phyloP scores from a whole-genome alignment of 2,888 invertebrate genomes.

The Subacronicta megacephala region DNA sequence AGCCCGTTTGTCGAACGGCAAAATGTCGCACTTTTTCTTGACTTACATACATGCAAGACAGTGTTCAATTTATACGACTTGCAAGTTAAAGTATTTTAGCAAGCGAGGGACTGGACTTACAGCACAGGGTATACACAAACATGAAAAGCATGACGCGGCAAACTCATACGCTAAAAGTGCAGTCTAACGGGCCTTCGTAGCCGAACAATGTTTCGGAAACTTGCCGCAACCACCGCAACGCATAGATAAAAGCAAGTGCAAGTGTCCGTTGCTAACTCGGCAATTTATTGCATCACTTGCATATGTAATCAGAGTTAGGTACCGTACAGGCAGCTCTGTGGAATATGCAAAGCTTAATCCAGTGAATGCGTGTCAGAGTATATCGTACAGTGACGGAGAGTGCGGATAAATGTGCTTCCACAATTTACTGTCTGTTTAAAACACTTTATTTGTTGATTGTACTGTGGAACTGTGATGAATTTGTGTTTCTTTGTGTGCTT shows the following conservation, averaged over 20 bases:
- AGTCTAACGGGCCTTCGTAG: not conserved
- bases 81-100: not conserved
- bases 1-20: too few species aligned
- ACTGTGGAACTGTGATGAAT: slow-evolving; percentile 15
- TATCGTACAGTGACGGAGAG: slow-evolving; percentile 56
- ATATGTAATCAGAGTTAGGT: slow-evolving; percentile 67
- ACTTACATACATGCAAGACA: not conserved
- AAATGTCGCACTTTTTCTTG: not conserved
- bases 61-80: too few species aligned
- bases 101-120: not conserved
- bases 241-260: slow-evolving; percentile 42
- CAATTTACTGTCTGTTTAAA: slow-evolving; percentile 43
- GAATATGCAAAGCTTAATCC: slow-evolving; percentile 80
- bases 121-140: not conserved
- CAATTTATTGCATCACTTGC: slow-evolving; percentile 73
- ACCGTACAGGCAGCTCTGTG: slow-evolving; percentile 52
- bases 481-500: slow-evolving; percentile 21
- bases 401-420: slow-evolving; percentile 48
- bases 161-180: not conserved
- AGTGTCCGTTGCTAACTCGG: slow-evolving; percentile 59
- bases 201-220: slow-evolving; percentile 18
- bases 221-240: slow-evolving; percentile 1
- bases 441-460: slow-evolving; percentile 40
- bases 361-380: slow-evolving; percentile 67
- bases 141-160: not conserved